phyloP scores from a whole-genome alignment of 2,113 vertebrate genomes.

The Chloropsis cyanopogon region DNA sequence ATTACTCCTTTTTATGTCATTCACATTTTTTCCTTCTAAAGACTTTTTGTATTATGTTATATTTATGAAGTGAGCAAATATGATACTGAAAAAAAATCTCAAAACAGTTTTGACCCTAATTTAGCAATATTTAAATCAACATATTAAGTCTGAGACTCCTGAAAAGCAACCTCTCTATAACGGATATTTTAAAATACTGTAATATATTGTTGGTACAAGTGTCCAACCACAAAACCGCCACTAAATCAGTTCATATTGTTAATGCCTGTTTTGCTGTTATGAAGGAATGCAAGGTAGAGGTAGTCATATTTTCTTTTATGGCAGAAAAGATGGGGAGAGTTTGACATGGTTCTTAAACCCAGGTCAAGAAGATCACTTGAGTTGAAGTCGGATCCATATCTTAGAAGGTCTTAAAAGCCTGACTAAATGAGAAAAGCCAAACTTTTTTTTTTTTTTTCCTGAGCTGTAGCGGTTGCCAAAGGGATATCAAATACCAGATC shows the following conservation, averaged over 20 bases:
- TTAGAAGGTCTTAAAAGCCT: neutral
- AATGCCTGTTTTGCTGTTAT: neutral
- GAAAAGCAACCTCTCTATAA: neutral
- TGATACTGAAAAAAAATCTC: neutral
- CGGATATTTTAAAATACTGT: neutral
- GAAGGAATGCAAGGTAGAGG: neutral
- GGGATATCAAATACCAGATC: neutral
- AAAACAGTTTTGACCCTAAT: constrained; percentile 18
- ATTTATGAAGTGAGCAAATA: constrained; percentile 51
- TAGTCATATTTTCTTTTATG: neutral
- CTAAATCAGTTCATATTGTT: constrained; percentile 1
- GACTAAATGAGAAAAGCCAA: neutral
- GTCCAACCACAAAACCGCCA: neutral
- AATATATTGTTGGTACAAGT: neutral
- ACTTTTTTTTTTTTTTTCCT: neutral
- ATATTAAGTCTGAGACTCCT: neutral
- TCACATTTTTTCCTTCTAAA: constrained; percentile 50
- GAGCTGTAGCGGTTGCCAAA: neutral
- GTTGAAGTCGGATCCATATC: neutral
- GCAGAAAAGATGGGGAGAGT: neutral
- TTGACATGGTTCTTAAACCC: neutral
- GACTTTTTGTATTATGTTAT: constrained; percentile 48
- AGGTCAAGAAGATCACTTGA: neutral
- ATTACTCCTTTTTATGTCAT: constrained; percentile 73
- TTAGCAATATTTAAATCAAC: constrained; percentile 14